Evolutionary conservation across 1,140 invertebrate genomes (phyloP), one percentile per base, ranked within the genome.

Genomic region (Probaryconus sp.): DNA sequence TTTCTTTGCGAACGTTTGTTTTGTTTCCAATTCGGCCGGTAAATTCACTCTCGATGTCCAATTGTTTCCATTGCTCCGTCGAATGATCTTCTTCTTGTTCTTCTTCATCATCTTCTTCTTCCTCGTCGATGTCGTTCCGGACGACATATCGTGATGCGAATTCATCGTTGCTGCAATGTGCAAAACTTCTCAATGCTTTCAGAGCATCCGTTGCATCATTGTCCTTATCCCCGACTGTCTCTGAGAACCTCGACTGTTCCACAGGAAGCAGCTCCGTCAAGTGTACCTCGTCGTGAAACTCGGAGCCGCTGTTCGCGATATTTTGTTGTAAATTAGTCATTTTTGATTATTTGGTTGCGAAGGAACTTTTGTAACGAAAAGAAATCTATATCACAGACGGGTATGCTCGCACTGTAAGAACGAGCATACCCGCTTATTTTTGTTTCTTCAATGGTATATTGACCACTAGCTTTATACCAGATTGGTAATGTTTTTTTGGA

Each of bases 211-310:
- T 83, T 1, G 61, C 78, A 9, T 76, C 67, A 0, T 37, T 3
- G 18, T 83, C 75, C 4, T 69, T 72, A 9, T 79, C 67, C 17
- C 68, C 45, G 3, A 33, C 30, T 11, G 67, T 67, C 18, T 82
- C 76, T 1, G 75, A 74, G 6, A 87, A 83, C 1, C 80, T 31
- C 1, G 82, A 88, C 9, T 84, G 85, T 26, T 85, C 77, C 2
- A 88, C 86, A 0, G 87, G 87, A 4, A 81, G 37, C 6, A 88
- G 47, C 58, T 88, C 87, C 2, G 87, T 88, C 6, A 87, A 40
- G 5, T 87, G 79, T 10, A 87, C 58, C 10, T 83, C 83, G 7
- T 87, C 84, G 18, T 79, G 79, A 11, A 38, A 31, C 11, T 4
- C 78, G 5, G 43, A 56, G 31, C 78, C 48, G 24, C 72, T 64